A percentile compares a stretch with the other conserved stretches of the same genome.
Evolutionary conservation across 2,888 invertebrate genomes (phyloP).

Genomic region (Cyclophora punctaria): DNA sequence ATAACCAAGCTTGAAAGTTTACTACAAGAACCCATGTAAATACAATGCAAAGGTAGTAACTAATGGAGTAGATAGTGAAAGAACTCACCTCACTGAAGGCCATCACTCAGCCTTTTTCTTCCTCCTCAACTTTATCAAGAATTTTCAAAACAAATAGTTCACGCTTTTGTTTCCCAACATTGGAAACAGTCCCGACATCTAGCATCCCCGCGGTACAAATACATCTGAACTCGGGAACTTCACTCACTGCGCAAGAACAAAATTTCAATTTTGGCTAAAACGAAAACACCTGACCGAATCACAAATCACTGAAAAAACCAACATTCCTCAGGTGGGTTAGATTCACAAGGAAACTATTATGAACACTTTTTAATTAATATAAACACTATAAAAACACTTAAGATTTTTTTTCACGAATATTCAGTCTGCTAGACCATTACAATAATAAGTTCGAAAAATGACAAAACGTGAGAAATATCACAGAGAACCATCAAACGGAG

Average conservation of each 20-base stretch:
- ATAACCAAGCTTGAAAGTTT: no score
- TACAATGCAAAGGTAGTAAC: conserved; percentile 4
- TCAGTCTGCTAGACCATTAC: conserved; percentile 42
- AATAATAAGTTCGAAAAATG: conserved; percentile 55
- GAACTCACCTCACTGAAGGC: conserved; percentile 85
- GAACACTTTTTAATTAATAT: conserved; percentile 35
- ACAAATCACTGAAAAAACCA: conserved; percentile 77
- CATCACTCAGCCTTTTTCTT: conserved; percentile 78
- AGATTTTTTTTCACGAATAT: conserved; percentile 36
- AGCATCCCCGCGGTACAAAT: conserved; percentile 70
- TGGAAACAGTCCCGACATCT: conserved; percentile 72
- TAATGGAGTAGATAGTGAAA: conserved; percentile 24
- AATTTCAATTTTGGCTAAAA: conserved; percentile 68
- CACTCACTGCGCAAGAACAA: conserved; percentile 75
- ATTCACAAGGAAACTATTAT: conserved; percentile 48
- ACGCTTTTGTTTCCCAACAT: conserved; percentile 73
- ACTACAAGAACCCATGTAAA: conserved; percentile 1
- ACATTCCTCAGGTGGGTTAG: conserved; percentile 80
- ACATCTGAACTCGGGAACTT: conserved; percentile 68
- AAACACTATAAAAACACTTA: conserved; percentile 44
- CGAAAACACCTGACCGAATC: conserved; percentile 77
- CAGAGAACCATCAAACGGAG: conserved; percentile 68
- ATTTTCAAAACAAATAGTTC: conserved; percentile 74
- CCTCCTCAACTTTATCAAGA: conserved; percentile 65
- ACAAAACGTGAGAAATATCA: conserved; percentile 59